Evolutionary conservation across 2,113 vertebrate species (phyloP), one percentile per base, ranked within the genome.

Genomic region (Rhinoptilus africanus): DNA sequence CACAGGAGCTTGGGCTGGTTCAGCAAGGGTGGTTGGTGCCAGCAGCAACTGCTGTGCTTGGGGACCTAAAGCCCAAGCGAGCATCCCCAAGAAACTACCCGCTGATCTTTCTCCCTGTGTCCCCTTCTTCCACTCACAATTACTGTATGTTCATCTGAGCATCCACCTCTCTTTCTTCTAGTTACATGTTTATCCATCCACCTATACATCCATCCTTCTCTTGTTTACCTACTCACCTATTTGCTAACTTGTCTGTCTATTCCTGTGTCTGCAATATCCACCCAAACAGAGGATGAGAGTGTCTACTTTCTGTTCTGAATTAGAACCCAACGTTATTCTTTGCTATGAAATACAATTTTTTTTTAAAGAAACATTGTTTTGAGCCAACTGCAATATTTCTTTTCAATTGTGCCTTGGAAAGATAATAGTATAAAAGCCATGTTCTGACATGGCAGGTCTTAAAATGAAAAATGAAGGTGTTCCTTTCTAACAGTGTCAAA

Each of bases 341-440:
- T 14, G 34, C 37, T 7, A 9, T 67, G 63, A 82, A 89, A 89
- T 12, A 45, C 27, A 28, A 10, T 67, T 66, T 87, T 48, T 62
- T 74, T 84, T 11, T 6, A 23, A 77, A 92, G 89, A 81, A 87
- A 77, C 18, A 50, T 37, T 67, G 34, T 54, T 94, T 91, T 27
- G 45, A 30, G n/a, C 21, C 18, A 6, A 32, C 28, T 12, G 47
- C 76, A 89, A 56, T 90, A 83, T 91, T 91, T 91, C 88, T 73
- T 92, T 67, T 72, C 59, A 85, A 12, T 89, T 91, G 69, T 92
- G 43, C 64, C 89, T 92, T 64, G 73, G 85, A 79, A 95, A 93
- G 90, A 74, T 83, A 85, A 66, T 34, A 43, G 73, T 47, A 18
- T 76, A 86, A 90, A 90, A 90, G 72, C 56, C 57, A 28, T 67